Percentiles rank a stretch among this genome's conserved stretches.
Evolutionary conservation across 2,888 invertebrate genomes (phyloP).

Genomic region (Meteorus colon): DNA sequence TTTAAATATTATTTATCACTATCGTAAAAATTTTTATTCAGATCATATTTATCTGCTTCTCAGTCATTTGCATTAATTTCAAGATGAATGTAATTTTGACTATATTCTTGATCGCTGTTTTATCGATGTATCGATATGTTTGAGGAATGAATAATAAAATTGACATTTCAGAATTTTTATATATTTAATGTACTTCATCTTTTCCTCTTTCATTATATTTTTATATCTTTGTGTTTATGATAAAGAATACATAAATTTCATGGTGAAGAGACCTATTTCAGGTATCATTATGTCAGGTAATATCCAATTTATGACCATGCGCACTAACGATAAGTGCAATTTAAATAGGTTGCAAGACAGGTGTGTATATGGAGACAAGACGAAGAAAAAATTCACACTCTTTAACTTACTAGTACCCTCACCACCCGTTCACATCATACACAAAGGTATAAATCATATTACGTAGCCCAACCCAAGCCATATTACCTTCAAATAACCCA

Average conservation of each 20-base stretch:
- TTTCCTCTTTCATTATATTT: neutral
- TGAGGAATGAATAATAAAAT: neutral
- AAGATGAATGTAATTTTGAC: too few relatives aligned
- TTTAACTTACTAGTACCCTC: neutral
- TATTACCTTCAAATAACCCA: conserved; percentile 43
- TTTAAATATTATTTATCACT: too few relatives aligned
- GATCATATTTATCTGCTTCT: too few relatives aligned
- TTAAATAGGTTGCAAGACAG: conserved; percentile 50
- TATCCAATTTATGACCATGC: conserved; percentile 56
- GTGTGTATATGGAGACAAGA: conserved; percentile 16
- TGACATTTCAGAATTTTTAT: neutral
- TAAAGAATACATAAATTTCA: conserved; percentile 32
- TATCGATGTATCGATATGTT: neutral
- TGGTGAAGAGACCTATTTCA: conserved; percentile 40
- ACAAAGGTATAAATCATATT: conserved; percentile 47
- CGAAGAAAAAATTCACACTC: conserved; percentile 17
- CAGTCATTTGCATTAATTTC: too few relatives aligned
- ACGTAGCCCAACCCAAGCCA: conserved; percentile 37
- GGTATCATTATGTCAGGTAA: conserved; percentile 55
- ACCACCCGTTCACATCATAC: neutral
- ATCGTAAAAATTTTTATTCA: too few relatives aligned
- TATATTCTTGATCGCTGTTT: too few relatives aligned
- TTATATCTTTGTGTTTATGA: neutral
- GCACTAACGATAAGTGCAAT: conserved; percentile 53
- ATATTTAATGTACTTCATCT: neutral